These are phyloP conservation scores for Lethenteron camtschaticum DNA, from an alignment of 2,113 vertebrate species.

Conservation along the genomic window DNA sequence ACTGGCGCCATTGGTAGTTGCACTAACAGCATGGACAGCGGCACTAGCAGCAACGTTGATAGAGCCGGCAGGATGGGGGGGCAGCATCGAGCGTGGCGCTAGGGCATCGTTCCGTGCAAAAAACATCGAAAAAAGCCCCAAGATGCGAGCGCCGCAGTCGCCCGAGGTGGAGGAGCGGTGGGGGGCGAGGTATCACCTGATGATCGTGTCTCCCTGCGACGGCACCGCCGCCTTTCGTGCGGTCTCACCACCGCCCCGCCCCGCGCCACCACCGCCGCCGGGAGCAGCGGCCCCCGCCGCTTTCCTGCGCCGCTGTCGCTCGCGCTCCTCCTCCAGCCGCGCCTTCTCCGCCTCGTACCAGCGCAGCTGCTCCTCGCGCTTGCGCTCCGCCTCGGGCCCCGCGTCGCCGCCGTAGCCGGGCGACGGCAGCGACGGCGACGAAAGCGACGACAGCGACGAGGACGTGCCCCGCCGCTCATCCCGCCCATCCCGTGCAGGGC, in stretches of 20 bases:
- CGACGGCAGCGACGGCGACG: slow-evolving; percentile 24
- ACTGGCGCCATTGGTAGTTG: too few relatives aligned
- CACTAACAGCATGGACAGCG: slow-evolving; percentile 10
- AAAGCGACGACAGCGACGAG: too few relatives aligned
- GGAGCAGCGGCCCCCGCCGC: slow-evolving; percentile 23
- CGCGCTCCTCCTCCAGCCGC: slow-evolving; percentile 75
- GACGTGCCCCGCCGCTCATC: too few relatives aligned
- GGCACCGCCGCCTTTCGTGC: too few relatives aligned
- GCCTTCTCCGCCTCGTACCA: slow-evolving; percentile 99
- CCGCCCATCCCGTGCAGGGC: slow-evolving; percentile 14
- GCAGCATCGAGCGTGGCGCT: slow-evolving; percentile 22
- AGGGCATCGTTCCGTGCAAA: slow-evolving; percentile 22
- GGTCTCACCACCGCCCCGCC: too few relatives aligned
- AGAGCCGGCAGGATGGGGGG: slow-evolving; percentile 16
- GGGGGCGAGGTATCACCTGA: too few relatives aligned
- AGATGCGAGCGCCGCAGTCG: too few relatives aligned
- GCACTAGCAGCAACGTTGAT: slow-evolving; percentile 9
- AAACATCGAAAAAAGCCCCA: too few relatives aligned
- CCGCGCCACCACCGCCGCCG: too few relatives aligned
- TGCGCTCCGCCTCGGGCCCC: slow-evolving; percentile 12
- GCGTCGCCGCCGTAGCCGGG: slow-evolving; percentile 38
- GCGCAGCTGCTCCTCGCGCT: slow-evolving; percentile 82
- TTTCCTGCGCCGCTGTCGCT: slow-evolving; percentile 82
- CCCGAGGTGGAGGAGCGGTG: too few relatives aligned
- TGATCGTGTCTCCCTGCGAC: too few relatives aligned